A percentile compares a stretch with the other conserved stretches of the same genome.
phyloP scores from a whole-genome alignment of 2,113 vertebrate genomes.

The Puntigrus tetrazona region DNA sequence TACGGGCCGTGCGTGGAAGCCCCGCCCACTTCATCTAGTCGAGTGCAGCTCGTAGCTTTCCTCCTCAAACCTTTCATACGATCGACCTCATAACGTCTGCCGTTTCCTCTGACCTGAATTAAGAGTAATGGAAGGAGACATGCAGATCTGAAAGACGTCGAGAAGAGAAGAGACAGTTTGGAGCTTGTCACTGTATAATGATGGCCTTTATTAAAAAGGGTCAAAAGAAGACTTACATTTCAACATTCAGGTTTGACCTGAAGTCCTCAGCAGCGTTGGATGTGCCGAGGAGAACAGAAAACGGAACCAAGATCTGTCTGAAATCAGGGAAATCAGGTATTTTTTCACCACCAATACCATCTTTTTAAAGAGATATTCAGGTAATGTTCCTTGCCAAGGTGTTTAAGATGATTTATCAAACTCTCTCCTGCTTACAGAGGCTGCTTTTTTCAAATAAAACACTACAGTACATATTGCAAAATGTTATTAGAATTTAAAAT shows the following conservation, averaged over 20 bases:
- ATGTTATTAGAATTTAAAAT: not conserved
- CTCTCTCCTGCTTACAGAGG: not conserved
- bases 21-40: not conserved
- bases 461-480: not conserved
- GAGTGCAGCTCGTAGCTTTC: constrained; percentile 44
- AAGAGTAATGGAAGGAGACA: not conserved
- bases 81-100: not conserved
- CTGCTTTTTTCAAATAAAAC: not conserved
- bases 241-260: constrained; percentile 67
- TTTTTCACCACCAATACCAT: no score
- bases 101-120: not conserved
- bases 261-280: constrained; percentile 21
- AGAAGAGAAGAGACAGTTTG: constrained; percentile 12
- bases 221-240: constrained; percentile 67
- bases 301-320: constrained; percentile 37
- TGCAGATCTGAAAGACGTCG: not conserved
- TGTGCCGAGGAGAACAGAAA: constrained; percentile 38
- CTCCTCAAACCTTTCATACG: not conserved
- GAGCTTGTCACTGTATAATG: constrained; percentile 23
- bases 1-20: not conserved
- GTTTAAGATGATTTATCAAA: not conserved
- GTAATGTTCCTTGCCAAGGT: not conserved
- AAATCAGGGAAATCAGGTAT: constrained; percentile 54
- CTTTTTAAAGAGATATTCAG: not conserved
- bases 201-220: constrained; percentile 63